Evolutionary conservation across 2,113 vertebrate species (phyloP).

Genomic region (Scophthalmus maximus): DNA sequence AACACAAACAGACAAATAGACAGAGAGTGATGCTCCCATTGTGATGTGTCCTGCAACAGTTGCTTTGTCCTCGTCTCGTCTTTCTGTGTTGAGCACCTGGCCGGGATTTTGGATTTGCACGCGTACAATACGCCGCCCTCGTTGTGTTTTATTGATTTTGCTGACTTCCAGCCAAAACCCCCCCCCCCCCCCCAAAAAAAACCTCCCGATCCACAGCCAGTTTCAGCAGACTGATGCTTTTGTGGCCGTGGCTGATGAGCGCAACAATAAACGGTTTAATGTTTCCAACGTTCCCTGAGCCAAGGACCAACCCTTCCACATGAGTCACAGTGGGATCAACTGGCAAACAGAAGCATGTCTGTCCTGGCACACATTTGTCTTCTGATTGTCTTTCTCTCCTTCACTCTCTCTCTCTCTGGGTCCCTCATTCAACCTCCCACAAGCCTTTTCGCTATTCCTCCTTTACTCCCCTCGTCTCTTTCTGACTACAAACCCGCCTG

Average conservation of each 20-base stretch:
- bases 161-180: conserved; percentile 68
- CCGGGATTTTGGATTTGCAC: conserved; percentile 39
- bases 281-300: conserved; percentile 49
- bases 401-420: not conserved
- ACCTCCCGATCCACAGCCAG: conserved; percentile 67
- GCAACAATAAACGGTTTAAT: conserved; percentile 70
- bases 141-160: conserved; percentile 65
- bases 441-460: not conserved
- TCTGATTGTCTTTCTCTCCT: conserved; percentile 56
- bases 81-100: conserved; percentile 47
- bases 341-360: conserved; percentile 60
- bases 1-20: not conserved
- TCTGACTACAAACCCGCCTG: not conserved
- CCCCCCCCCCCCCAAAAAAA: too few relatives aligned
- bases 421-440: conserved; percentile 29
- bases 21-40: not conserved
- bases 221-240: conserved; percentile 62
- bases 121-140: conserved; percentile 20
- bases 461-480: conserved; percentile 5
- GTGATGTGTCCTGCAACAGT: conserved; percentile 35
- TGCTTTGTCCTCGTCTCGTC: conserved; percentile 29
- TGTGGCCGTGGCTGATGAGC: conserved; percentile 57
- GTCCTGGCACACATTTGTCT: conserved; percentile 61
- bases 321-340: conserved; percentile 71
- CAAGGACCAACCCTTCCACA: conserved; percentile 62